A percentile compares a stretch with the other conserved stretches of the same genome.
Evolutionary conservation across 2,797 vertebrate genomes (phyloP).

Genomic region (Rhodeus uyekii): DNA sequence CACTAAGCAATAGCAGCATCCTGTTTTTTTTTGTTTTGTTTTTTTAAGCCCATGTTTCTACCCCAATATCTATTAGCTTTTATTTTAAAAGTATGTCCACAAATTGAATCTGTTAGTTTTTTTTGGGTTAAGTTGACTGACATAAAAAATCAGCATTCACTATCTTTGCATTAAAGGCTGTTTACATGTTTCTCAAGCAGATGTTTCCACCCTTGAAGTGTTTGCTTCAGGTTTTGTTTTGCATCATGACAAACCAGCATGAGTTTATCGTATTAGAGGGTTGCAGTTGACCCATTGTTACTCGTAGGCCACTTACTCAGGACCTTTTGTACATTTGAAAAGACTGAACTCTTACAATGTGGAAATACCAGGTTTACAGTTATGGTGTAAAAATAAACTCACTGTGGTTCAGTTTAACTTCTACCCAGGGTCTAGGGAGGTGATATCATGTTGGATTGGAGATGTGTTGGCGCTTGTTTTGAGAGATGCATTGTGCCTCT

Average conservation of each 20-base stretch:
- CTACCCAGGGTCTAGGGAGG: background rate
- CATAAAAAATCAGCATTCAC: background rate
- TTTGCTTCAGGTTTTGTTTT: constrained; percentile 9
- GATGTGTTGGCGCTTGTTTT: constrained; percentile 5
- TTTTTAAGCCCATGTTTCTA: background rate
- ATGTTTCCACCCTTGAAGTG: background rate
- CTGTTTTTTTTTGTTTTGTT: background rate
- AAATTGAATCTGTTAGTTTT: no score
- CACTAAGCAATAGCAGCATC: constrained; percentile 30
- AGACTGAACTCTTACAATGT: constrained; percentile 25
- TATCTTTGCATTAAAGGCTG: background rate
- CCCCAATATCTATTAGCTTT: background rate
- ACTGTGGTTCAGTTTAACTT: background rate
- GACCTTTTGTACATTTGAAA: constrained; percentile 43
- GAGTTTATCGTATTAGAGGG: constrained; percentile 3
- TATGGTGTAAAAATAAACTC: background rate
- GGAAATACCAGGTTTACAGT: constrained; percentile 25
- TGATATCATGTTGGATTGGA: background rate
- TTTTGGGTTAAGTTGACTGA: background rate
- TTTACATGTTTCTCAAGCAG: constrained; percentile 20
- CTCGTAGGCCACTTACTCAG: constrained; percentile 20
- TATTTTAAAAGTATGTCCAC: background rate
- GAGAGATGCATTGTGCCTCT: background rate
- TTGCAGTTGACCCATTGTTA: constrained; percentile 5
- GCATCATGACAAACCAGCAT: constrained; percentile 9